phyloP scores from a whole-genome alignment of 2,797 vertebrate species.

The Micrastur ruficollis region DNA sequence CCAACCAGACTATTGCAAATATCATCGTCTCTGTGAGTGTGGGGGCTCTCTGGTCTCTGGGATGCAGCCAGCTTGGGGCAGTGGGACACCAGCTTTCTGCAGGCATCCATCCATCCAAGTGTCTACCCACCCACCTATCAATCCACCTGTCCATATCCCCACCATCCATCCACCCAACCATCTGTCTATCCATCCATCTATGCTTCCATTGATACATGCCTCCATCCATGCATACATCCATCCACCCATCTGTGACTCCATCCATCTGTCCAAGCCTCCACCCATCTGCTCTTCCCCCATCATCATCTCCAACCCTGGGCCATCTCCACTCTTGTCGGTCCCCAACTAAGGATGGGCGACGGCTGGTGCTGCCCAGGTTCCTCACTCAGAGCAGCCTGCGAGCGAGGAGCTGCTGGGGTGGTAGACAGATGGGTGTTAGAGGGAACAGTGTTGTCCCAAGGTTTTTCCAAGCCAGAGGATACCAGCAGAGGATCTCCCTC shows the following conservation, averaged over 20 bases:
- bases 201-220: no score
- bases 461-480: background rate
- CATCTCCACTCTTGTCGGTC: background rate
- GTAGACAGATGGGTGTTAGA: background rate
- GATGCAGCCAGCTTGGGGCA: background rate
- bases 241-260: no score
- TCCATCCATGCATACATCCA: background rate
- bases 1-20: conserved; percentile 59
- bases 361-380: background rate
- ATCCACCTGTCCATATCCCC: background rate
- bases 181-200: background rate
- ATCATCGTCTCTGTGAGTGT: conserved; percentile 68
- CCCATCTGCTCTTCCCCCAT: background rate
- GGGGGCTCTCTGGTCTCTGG: background rate
- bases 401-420: background rate
- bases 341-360: background rate
- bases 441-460: background rate
- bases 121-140: background rate
- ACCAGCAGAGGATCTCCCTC: background rate
- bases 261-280: no score
- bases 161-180: no score
- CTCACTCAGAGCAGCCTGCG: background rate
- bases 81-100: background rate
- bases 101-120: background rate
- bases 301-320: background rate